Percentiles rank a stretch among this genome's conserved stretches.
These are phyloP conservation scores for Carterocephalus palaemon DNA, from an alignment of 2,888 invertebrate species.

Conservation along the genomic window DNA sequence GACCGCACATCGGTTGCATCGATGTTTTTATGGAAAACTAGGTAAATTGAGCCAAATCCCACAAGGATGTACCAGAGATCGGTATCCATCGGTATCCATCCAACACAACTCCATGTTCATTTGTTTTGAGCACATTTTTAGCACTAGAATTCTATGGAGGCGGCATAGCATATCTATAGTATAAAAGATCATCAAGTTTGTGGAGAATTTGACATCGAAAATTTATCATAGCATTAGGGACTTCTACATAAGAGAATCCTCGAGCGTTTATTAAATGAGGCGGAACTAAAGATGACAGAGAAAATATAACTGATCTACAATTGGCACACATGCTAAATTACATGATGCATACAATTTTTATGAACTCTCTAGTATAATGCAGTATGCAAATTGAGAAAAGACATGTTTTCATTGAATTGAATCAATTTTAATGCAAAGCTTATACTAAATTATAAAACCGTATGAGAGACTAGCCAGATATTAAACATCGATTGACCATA, in stretches of 20 bases:
- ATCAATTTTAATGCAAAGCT: no score
- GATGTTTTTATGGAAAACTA: constrained; percentile 51
- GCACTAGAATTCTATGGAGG: no score
- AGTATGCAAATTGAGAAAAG: no score
- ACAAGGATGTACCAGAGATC: background rate
- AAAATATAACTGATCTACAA: background rate
- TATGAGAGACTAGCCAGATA: background rate
- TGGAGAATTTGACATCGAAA: no score
- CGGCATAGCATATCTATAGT: no score
- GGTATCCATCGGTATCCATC: no score
- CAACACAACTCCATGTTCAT: no score
- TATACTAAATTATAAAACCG: constrained; percentile 2
- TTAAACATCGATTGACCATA: background rate
- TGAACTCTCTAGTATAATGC: no score
- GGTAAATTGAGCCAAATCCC: constrained; percentile 33
- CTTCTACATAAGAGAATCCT: background rate
- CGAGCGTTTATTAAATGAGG: constrained; percentile 5
- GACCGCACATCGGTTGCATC: constrained; percentile 46
- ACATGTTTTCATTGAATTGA: no score
- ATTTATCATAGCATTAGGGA: no score
- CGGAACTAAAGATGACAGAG: constrained; percentile 7
- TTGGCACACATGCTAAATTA: background rate
- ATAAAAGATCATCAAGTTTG: no score
- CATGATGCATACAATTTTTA: background rate
- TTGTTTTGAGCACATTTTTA: no score